phyloP scores from a whole-genome alignment of 2,888 invertebrate species.

The Melipona bicolor region DNA sequence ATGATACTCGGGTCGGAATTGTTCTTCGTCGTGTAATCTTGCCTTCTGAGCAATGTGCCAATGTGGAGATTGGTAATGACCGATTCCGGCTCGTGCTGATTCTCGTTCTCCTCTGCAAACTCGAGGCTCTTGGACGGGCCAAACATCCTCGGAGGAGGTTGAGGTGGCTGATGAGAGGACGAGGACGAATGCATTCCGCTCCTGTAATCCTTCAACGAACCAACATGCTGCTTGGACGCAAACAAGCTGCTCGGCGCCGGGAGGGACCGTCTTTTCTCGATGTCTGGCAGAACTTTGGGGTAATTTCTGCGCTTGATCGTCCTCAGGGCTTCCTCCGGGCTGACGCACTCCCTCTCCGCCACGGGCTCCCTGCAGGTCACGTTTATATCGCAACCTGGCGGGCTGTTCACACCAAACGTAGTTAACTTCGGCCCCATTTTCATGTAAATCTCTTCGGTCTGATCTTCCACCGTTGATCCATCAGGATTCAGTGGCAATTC shows the following conservation, averaged over 20 bases:
- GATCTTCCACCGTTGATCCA: slow-evolving; percentile 18
- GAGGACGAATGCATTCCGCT: slow-evolving; percentile 54
- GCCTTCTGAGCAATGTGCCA: slow-evolving; percentile 77
- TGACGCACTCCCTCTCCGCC: slow-evolving; percentile 83
- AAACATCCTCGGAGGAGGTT: slow-evolving; percentile 91
- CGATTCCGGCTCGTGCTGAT: slow-evolving; percentile 71
- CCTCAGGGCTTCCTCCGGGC: slow-evolving; percentile 89
- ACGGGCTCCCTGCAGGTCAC: slow-evolving; percentile 89
- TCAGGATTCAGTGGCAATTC: slow-evolving; percentile 50
- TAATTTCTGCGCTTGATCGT: slow-evolving; percentile 92
- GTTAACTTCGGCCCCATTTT: slow-evolving; percentile 74
- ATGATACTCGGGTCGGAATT: slow-evolving; percentile 77
- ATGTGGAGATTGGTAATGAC: slow-evolving; percentile 81
- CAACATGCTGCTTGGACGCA: slow-evolving; percentile 72
- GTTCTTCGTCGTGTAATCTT: slow-evolving; percentile 73
- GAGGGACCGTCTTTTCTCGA: slow-evolving; percentile 83
- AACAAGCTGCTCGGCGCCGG: slow-evolving; percentile 78
- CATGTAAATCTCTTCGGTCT: slow-evolving; percentile 73
- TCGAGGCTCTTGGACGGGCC: slow-evolving; percentile 77
- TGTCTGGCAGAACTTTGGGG: slow-evolving; percentile 94
- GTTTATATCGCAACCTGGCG: slow-evolving; percentile 86
- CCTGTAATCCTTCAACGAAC: slow-evolving; percentile 73
- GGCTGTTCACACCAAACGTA: slow-evolving; percentile 73
- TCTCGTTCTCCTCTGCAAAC: slow-evolving; percentile 77
- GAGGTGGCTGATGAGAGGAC: slow-evolving; percentile 78